Conservation (phyloP, 1,140 invertebrate genomes). For the Diuraphis noxia region DNA sequence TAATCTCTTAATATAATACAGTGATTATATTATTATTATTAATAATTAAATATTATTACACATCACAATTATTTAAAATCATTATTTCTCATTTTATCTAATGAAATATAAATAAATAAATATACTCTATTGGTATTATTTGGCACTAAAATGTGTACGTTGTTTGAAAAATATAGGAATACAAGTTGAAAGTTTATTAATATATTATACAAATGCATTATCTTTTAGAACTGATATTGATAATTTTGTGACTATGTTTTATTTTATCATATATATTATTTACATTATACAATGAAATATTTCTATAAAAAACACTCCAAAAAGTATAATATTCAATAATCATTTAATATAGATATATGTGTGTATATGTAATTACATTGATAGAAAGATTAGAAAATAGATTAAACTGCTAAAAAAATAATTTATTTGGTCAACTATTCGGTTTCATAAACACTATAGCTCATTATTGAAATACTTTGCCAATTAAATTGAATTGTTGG, state of each 20-base stretch:
- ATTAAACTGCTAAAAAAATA: neutral
- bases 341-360: neutral
- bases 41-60: neutral
- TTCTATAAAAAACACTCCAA: conserved; percentile 12
- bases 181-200: neutral
- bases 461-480: neutral
- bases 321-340: neutral
- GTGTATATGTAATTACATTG: neutral
- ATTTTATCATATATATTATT: neutral
- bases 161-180: neutral
- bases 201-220: conserved; percentile 2
- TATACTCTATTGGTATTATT: conserved; percentile 1
- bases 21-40: neutral
- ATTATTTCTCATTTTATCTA: neutral
- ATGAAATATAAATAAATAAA: neutral
- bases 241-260: neutral
- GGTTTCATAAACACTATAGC: neutral
- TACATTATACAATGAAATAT: neutral
- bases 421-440: neutral
- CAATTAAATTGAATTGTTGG: neutral
- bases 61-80: neutral
- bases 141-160: conserved; percentile 35
- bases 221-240: neutral
- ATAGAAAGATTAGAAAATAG: neutral
- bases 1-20: neutral